Base-by-base conservation (phyloP, 2,113 vertebrate genomes). In the Ochotona princeps region DNA sequence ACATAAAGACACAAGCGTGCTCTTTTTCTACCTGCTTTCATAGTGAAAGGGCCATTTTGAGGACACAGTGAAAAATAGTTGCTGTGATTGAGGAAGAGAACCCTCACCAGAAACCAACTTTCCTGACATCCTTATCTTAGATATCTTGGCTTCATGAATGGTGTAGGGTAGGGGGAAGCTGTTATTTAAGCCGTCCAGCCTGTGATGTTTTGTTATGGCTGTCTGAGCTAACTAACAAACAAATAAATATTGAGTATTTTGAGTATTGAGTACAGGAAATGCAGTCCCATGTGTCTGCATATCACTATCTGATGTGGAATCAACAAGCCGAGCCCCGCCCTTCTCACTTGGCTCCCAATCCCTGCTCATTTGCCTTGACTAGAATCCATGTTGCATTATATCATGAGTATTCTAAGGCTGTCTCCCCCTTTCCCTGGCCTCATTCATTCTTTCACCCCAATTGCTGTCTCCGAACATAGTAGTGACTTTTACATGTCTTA, bases 321-420 rank as follows among this genome's bases (percentile, higher is more conserved):
- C 65, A 66, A 10, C 15, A 26, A 69, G 12, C 23, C 32, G 18
- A 5, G 5, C 20, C 11, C 12, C 15, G 13, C 25, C 2, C 30
- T 23, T 63, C 13, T 57, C 17, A 38, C 5, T 5, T 61, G 15
- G 2, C 30, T 67, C 63, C 38, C 10, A 18, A 5, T 10, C 35
- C 54, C 6, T 63, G 78, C 11, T 35, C 7, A 0, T 0, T 28
- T 25, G 3, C n/a, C 26, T 51, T 8, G 5, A 60, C 7, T 9
- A 49, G 14, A 74, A 67, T 23, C 18, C 2, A 6, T 17, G 32
- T 26, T 69, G 28, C 1, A 13, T 32, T 30, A 38, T 9, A 54
- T 21, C 63, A 23, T 8, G 2, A 74, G 25, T 30, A 18, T 26
- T 69, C 38, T 74, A 76, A 6, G 13, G 32, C 21, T 47, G 60